Evolutionary conservation across 2,888 invertebrate genomes (phyloP).

Genomic region (Achlya flavicornis): DNA sequence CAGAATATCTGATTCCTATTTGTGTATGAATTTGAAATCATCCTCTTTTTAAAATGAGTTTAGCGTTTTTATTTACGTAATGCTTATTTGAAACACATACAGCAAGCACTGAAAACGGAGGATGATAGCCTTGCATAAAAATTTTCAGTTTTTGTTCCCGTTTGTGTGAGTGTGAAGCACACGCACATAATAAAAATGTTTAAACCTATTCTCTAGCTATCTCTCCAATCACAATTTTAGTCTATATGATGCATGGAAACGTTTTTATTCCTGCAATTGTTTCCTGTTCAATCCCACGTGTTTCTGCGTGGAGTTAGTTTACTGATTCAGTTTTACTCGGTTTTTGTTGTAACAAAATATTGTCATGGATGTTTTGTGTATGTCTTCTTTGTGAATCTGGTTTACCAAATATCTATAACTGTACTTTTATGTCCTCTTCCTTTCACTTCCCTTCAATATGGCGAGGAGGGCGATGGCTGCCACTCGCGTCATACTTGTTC

Average conservation of each 20-base stretch:
- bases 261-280: slow-evolving; percentile 32
- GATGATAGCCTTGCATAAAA: neutral
- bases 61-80: too few relatives aligned
- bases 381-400: too few relatives aligned
- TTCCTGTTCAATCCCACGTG: slow-evolving; percentile 15
- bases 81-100: too few relatives aligned
- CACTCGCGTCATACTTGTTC: too few relatives aligned
- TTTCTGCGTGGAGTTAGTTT: slow-evolving; percentile 9
- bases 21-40: too few relatives aligned
- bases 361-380: neutral
- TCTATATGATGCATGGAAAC: slow-evolving; percentile 14
- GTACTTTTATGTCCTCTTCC: too few relatives aligned
- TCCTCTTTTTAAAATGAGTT: too few relatives aligned
- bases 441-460: too few relatives aligned
- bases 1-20: too few relatives aligned
- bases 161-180: neutral
- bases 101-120: neutral
- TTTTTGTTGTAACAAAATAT: slow-evolving; percentile 17
- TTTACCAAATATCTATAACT: too few relatives aligned
- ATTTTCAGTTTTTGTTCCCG: neutral
- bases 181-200: neutral
- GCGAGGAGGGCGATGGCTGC: too few relatives aligned
- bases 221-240: neutral
- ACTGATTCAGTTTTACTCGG: neutral
- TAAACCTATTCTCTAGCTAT: neutral